Percentiles rank a stretch among this genome's conserved stretches.
Conservation (phyloP, 1,140 invertebrate genomes). For the Lasaia peninsularis region DNA sequence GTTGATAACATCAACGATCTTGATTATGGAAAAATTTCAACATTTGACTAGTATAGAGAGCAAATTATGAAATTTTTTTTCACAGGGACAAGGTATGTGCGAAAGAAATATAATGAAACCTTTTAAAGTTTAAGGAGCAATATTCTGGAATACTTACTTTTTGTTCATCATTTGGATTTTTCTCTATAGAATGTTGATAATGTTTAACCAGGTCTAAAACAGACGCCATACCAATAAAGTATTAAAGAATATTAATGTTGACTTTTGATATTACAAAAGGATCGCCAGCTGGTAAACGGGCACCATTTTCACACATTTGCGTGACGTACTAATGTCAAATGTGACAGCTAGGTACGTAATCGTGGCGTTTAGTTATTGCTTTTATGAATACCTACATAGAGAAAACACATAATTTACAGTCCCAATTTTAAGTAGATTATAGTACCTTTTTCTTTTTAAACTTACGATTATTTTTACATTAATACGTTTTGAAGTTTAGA, state of each 20-base stretch:
- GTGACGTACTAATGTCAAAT: constrained; percentile 29
- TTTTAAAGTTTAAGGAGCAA: constrained; percentile 3
- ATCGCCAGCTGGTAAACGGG: constrained; percentile 70
- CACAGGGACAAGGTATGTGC: background rate
- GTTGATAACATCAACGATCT: too few species aligned
- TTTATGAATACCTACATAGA: background rate
- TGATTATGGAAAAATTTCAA: too few species aligned
- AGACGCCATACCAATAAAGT: constrained; percentile 58
- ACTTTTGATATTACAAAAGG: constrained; percentile 52
- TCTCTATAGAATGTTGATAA: constrained; percentile 82
- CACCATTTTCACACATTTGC: constrained; percentile 68
- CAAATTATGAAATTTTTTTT: constrained; percentile 1
- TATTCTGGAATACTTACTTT: constrained; percentile 72
- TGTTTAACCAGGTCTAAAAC: constrained; percentile 75
- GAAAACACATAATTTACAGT: too few species aligned
- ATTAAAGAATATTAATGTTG: constrained; percentile 34
- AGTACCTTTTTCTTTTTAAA: background rate
- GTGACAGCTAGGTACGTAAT: constrained; percentile 25
- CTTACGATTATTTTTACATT: background rate
- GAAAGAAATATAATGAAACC: constrained; percentile 17
- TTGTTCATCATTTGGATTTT: constrained; percentile 77
- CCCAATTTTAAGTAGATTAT: too few species aligned
- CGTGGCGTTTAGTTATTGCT: background rate
- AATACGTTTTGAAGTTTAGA: too few species aligned
- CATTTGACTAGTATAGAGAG: background rate